Conservation (phyloP, 2,888 invertebrate genomes). For the Lepidonotus clava region DNA sequence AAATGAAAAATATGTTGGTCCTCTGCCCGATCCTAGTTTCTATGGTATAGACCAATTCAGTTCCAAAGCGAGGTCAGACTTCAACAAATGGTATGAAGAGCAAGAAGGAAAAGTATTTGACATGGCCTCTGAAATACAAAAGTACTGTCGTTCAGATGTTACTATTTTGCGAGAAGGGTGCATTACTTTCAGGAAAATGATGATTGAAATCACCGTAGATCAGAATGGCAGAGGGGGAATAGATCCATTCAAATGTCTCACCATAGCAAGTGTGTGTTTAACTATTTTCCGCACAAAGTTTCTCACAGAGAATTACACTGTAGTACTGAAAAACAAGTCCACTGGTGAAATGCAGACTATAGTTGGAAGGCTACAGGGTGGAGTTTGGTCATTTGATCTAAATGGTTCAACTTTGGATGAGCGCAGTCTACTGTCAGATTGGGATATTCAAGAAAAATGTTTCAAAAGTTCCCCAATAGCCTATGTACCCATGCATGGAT, state of each 20-base stretch:
- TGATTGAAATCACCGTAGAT: not conserved
- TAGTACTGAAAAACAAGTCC: not conserved
- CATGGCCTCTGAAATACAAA: not conserved
- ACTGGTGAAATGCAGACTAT: not conserved
- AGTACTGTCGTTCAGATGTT: constrained; percentile 45
- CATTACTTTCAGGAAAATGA: not conserved
- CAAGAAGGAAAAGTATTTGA: constrained; percentile 8
- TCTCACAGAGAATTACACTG: too few relatives aligned
- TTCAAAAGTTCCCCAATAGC: not conserved
- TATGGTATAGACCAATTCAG: constrained; percentile 4
- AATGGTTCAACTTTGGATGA: not conserved
- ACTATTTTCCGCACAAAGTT: too few relatives aligned
- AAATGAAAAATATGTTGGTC: constrained; percentile 18
- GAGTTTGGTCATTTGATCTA: not conserved
- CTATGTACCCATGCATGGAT: not conserved
- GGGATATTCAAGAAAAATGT: not conserved
- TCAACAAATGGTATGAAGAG: constrained; percentile 1
- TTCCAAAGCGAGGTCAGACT: not conserved
- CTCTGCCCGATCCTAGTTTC: not conserved
- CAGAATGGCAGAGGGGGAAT: too few relatives aligned
- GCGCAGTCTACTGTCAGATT: not conserved
- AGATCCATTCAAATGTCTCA: too few relatives aligned
- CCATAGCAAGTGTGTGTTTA: too few relatives aligned
- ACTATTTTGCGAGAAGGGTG: not conserved
- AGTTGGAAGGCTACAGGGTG: not conserved